These are phyloP conservation scores for Drosophila dunni DNA, from an alignment of 1,140 invertebrate species.

Conservation along the genomic window DNA sequence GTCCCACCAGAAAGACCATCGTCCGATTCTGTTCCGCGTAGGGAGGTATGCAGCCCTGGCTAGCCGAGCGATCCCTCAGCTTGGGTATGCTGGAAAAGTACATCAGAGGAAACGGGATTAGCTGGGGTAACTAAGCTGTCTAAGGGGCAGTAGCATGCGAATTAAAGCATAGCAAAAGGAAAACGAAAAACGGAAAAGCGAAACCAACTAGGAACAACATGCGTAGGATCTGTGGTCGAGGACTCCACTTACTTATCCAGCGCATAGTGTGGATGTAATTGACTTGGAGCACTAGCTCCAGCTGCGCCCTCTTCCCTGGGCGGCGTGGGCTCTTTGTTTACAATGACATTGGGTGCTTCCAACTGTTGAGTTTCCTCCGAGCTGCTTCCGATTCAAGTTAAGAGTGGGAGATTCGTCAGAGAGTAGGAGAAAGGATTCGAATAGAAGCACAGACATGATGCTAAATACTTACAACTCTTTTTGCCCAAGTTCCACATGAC, in stretches of 20 bases:
- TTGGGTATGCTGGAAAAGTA: conserved; percentile 72
- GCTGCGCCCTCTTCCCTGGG: conserved; percentile 57
- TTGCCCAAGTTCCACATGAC: conserved; percentile 72
- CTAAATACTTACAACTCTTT: conserved; percentile 76
- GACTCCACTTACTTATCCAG: conserved; percentile 74
- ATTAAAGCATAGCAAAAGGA: conserved; percentile 5
- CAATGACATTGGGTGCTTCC: conserved; percentile 69
- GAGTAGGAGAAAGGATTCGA: conserved; percentile 7
- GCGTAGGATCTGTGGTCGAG: conserved; percentile 34
- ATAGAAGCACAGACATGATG: background rate
- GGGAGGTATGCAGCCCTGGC: conserved; percentile 86
- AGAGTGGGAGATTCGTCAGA: conserved; percentile 26
- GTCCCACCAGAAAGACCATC: conserved; percentile 95
- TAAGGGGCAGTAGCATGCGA: conserved; percentile 23
- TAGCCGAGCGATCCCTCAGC: conserved; percentile 86
- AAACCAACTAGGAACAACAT: conserved; percentile 47
- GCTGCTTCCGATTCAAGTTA: conserved; percentile 45
- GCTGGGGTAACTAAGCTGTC: background rate
- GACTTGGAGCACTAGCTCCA: conserved; percentile 33
- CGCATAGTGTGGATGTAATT: conserved; percentile 71
- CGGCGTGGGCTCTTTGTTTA: conserved; percentile 78
- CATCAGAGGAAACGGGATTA: background rate
- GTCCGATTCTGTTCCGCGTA: conserved; percentile 92
- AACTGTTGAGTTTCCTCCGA: conserved; percentile 47
- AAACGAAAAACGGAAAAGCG: background rate